Percentiles rank a stretch among this genome's conserved stretches.
These are phyloP conservation scores for Diachasma alloeum DNA, from an alignment of 1,140 invertebrate species.

Conservation along the genomic window DNA sequence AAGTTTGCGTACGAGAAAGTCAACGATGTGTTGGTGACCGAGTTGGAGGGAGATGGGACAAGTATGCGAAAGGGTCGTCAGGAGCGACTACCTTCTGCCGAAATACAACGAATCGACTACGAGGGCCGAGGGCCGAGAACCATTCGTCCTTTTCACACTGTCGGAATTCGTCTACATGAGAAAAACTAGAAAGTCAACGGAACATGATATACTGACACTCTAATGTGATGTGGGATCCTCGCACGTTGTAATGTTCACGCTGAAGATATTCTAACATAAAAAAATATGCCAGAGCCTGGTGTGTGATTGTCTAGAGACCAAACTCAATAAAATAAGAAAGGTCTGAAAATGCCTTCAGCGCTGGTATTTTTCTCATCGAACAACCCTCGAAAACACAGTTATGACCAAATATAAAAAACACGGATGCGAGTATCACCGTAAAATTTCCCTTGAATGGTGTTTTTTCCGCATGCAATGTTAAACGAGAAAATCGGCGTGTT, in stretches of 20 bases:
- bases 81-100: neutral
- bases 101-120: neutral
- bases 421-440: neutral
- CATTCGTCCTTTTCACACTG: neutral
- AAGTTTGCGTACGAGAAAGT: constrained; percentile 28
- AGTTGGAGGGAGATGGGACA: neutral
- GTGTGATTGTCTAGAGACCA: too few species aligned
- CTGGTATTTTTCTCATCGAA: neutral
- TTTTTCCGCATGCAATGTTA: constrained; percentile 2
- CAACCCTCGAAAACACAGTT: neutral
- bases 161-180: neutral
- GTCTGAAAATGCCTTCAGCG: constrained; percentile 25
- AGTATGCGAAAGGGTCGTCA: neutral
- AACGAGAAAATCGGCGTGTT: constrained; percentile 9
- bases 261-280: too few species aligned
- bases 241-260: too few species aligned
- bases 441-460: neutral
- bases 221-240: too few species aligned
- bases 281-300: too few species aligned
- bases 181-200: neutral
- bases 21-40: neutral
- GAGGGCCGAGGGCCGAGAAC: neutral
- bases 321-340: too few species aligned
- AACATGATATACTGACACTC: neutral
- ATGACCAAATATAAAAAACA: neutral